Evolutionary conservation across 1,140 invertebrate genomes (phyloP).

Genomic region (Drosophila pseudoobscura): DNA sequence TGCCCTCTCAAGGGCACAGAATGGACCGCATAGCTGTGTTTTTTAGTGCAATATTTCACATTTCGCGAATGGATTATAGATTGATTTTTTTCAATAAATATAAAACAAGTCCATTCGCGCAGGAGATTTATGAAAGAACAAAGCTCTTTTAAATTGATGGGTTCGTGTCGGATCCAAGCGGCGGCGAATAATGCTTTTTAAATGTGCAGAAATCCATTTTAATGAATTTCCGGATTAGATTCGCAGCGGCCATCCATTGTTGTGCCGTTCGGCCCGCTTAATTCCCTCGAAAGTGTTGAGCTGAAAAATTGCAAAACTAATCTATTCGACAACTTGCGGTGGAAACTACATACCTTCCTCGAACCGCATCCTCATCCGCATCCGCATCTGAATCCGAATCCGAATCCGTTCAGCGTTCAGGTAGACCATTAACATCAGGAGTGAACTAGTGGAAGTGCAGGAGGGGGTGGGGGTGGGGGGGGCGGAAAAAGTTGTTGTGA

Average conservation of each 20-base stretch:
- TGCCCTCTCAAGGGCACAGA: too few species aligned
- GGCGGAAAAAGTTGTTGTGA: slow-evolving; percentile 20
- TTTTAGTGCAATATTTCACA: too few species aligned
- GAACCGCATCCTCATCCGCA: slow-evolving; percentile 4
- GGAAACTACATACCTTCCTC: not conserved
- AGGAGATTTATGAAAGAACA: too few species aligned
- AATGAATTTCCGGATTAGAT: not conserved
- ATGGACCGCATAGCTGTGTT: too few species aligned
- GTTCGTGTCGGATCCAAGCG: too few species aligned
- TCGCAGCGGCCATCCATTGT: slow-evolving; percentile 4
- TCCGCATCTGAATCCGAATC: too few species aligned
- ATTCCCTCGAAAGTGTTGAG: slow-evolving; percentile 30
- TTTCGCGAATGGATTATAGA: too few species aligned
- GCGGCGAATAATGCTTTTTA: slow-evolving; percentile 1
- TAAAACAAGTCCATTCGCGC: too few species aligned
- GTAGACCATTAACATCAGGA: slow-evolving; percentile 45
- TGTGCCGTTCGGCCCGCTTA: slow-evolving; percentile 17
- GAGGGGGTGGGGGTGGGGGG: not conserved
- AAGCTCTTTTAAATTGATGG: too few species aligned
- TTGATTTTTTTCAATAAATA: too few species aligned
- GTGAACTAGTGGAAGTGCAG: slow-evolving; percentile 12
- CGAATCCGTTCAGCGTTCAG: not conserved
- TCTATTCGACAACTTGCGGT: slow-evolving; percentile 22
- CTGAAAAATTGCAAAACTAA: slow-evolving; percentile 54
- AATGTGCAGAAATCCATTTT: slow-evolving; percentile 11